Conservation (phyloP, 2,797 vertebrate species). For the Mastacembelus armatus region DNA sequence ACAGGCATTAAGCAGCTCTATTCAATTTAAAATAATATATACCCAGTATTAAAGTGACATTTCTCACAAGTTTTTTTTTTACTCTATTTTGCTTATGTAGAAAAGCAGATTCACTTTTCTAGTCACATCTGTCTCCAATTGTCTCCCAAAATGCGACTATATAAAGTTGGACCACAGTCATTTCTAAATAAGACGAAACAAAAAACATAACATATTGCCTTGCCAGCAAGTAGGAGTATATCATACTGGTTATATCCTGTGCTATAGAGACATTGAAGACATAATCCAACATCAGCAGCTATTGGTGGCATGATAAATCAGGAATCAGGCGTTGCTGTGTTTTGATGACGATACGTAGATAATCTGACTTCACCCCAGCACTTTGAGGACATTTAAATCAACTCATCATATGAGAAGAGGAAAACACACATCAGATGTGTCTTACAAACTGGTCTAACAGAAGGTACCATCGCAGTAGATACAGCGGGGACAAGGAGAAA, state of each 20-base stretch:
- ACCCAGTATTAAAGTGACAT: slow-evolving; percentile 53
- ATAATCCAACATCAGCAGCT: slow-evolving; percentile 57
- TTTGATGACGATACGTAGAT: slow-evolving; percentile 35
- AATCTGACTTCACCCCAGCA: slow-evolving; percentile 43
- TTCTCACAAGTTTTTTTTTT: slow-evolving; percentile 42
- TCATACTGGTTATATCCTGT: slow-evolving; percentile 50
- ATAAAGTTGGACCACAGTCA: slow-evolving; percentile 54
- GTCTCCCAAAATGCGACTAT: slow-evolving; percentile 44
- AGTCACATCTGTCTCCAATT: slow-evolving; percentile 35
- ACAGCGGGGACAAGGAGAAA: slow-evolving; percentile 6
- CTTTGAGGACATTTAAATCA: slow-evolving; percentile 42
- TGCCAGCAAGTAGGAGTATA: slow-evolving; percentile 55
- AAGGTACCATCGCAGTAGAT: slow-evolving; percentile 33
- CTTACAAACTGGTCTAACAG: slow-evolving; percentile 28
- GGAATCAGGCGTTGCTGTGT: slow-evolving; percentile 34
- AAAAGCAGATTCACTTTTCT: slow-evolving; percentile 52
- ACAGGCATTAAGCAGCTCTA: slow-evolving; percentile 59
- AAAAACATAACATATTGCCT: slow-evolving; percentile 46
- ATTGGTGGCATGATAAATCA: slow-evolving; percentile 44
- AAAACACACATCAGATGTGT: slow-evolving; percentile 39
- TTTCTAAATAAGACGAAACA: slow-evolving; percentile 41
- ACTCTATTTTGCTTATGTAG: slow-evolving; percentile 49
- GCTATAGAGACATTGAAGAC: slow-evolving; percentile 43
- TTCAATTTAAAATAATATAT: slow-evolving; percentile 58
- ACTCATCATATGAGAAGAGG: slow-evolving; percentile 24